Conservation (phyloP, 2,888 invertebrate species). For the Trichacis sp. region DNA sequence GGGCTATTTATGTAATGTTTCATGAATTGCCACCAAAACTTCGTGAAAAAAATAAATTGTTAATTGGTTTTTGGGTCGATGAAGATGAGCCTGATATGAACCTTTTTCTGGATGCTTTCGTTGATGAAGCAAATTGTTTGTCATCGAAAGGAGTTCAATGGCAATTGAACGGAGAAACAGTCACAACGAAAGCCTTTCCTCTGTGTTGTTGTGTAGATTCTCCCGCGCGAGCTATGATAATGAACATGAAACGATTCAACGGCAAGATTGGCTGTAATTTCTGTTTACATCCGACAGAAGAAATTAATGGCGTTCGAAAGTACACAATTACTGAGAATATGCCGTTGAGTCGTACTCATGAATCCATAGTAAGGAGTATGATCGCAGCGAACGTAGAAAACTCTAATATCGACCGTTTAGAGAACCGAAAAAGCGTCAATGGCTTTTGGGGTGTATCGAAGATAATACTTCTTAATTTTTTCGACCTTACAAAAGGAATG, state of each 20-base stretch:
- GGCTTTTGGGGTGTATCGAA: conserved; percentile 22
- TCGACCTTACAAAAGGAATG: conserved; percentile 37
- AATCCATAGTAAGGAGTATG: background rate
- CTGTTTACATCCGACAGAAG: conserved; percentile 21
- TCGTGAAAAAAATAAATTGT: conserved; percentile 26
- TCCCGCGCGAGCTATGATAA: conserved; percentile 17
- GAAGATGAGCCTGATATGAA: conserved; percentile 34
- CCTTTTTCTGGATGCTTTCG: conserved; percentile 27
- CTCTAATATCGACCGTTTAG: no score
- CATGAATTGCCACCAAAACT: conserved; percentile 35
- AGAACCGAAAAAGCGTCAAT: background rate
- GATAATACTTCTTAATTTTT: conserved; percentile 28
- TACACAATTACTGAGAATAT: conserved; percentile 11
- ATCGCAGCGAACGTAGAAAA: background rate
- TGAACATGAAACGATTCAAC: conserved; percentile 38
- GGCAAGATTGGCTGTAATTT: conserved; percentile 33
- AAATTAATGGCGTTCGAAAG: conserved; percentile 5
- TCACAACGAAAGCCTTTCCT: conserved; percentile 13
- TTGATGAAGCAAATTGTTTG: conserved; percentile 33
- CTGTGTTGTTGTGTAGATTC: conserved; percentile 24
- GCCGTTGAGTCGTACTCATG: conserved; percentile 12
- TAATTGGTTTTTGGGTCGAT: conserved; percentile 37
- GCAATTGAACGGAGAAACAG: conserved; percentile 4
- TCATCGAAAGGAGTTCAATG: conserved; percentile 22
- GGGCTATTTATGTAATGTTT: conserved; percentile 35